phyloP scores from a whole-genome alignment of 1,140 invertebrate genomes.

The Hyles euphorbiae region DNA sequence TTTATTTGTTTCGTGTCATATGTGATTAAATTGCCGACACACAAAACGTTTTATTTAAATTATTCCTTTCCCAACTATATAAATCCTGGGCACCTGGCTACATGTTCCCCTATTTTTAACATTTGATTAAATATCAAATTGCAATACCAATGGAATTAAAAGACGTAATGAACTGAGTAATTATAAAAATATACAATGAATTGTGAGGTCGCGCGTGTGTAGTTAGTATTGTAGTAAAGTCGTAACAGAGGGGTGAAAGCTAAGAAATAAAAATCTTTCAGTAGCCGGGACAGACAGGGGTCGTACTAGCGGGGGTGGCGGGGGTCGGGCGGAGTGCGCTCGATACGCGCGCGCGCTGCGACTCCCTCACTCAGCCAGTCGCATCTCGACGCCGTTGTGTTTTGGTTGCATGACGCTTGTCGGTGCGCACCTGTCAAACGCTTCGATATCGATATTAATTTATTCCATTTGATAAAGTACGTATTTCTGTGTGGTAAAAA shows the following conservation, averaged over 20 bases:
- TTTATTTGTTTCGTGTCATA: too few species aligned
- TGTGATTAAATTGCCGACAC: too few species aligned
- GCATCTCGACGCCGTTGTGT: conserved; percentile 53
- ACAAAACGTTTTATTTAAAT: too few species aligned
- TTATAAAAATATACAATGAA: too few species aligned
- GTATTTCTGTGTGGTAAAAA: conserved; percentile 34
- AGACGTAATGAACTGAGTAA: neutral
- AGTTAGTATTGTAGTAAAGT: neutral
- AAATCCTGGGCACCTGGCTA: too few species aligned
- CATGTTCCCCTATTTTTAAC: too few species aligned
- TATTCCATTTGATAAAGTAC: conserved; percentile 44
- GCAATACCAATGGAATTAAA: too few species aligned
- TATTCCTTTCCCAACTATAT: too few species aligned
- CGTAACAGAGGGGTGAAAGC: conserved; percentile 11
- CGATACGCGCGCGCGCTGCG: conserved; percentile 68
- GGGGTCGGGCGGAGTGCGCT: conserved; percentile 49
- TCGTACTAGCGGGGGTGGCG: conserved; percentile 43
- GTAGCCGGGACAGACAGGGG: conserved; percentile 45
- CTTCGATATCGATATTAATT: conserved; percentile 53
- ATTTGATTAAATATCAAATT: too few species aligned
- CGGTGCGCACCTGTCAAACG: conserved; percentile 46
- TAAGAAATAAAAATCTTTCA: conserved; percentile 25
- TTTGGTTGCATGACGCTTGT: conserved; percentile 31
- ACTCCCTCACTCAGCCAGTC: conserved; percentile 41
- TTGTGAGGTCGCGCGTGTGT: too few species aligned